Evolutionary conservation across 2,888 invertebrate genomes (phyloP), one percentile per base, ranked within the genome.

Genomic region (Chaetogeoica ovagalla): DNA sequence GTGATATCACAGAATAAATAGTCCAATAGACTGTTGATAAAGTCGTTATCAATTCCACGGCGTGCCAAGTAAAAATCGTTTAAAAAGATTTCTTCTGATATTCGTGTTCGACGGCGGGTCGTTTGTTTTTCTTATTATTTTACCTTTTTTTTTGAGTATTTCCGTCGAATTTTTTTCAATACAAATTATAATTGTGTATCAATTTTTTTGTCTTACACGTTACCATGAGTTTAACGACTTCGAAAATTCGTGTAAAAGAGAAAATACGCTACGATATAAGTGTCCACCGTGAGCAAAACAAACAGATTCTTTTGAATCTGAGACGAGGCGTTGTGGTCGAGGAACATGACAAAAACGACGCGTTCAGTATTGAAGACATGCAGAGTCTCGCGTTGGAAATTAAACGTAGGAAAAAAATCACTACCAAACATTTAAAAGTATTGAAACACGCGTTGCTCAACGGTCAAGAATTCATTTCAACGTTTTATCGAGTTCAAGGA

Each of bases 181-280:
- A 30, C 4, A 30, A 30, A 30, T 30, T 30, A 30, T 30, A 30
- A 30, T 30, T 30, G 30, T 4, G 30, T 0, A 15, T 11, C 48
- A 3, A 3, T 48, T 48, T 48, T 48, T 48, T 48, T 43, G 2
- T 43, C 13, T 48, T 48, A n/a, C 9, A 23, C 52, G 62, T 62
- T 9, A 52, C 15, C 15, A 73, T 73, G 62, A 74, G 21, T 65
- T 74, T 48, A 11, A 37, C 73, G 2, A 30, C 1, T 21, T 55
- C 66, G 8, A 68, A 5, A 43, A 7, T 65, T 63, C 71, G 79
- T 19, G 79, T 79, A 30, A 79, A 79, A 71, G 63, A 79, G 23
- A 79, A 71, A n/a, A 65, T 79, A 63, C 79, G 79, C 37, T 79
- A 57, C 43, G 79, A 79, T 65, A 11, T 79, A 55, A 65, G 65